A percentile compares a stretch with the other conserved stretches of the same genome.
Evolutionary conservation across 1,140 invertebrate genomes (phyloP).

Genomic region (Holotrichia oblita): DNA sequence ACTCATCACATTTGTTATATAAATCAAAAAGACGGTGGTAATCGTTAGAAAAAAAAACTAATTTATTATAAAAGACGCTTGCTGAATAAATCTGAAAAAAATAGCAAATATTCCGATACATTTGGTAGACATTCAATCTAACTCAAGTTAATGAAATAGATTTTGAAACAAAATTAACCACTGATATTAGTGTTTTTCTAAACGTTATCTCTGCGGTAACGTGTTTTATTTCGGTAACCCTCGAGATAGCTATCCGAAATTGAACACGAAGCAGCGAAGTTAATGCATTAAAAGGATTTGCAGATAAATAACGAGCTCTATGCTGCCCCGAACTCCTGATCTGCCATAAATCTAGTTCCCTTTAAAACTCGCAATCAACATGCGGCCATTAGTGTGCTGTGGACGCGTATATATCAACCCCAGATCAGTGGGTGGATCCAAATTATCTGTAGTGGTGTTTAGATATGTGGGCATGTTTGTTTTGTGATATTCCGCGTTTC

Average conservation of each 20-base stretch:
- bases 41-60: too few species aligned
- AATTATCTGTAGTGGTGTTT: conserved; percentile 13
- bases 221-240: conserved; percentile 28
- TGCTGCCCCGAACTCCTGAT: conserved; percentile 51
- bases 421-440: conserved; percentile 26
- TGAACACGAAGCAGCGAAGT: conserved; percentile 39
- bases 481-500: not conserved
- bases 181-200: conserved; percentile 31
- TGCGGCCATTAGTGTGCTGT: conserved; percentile 57
- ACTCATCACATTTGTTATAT: too few species aligned
- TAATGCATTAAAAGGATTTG: conserved; percentile 56
- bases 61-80: too few species aligned
- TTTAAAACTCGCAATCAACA: conserved; percentile 58
- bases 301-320: conserved; percentile 55
- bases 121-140: too few species aligned
- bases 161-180: not conserved
- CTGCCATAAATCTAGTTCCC: conserved; percentile 55
- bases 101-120: too few species aligned
- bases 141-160: not conserved
- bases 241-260: conserved; percentile 28
- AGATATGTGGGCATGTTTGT: conserved; percentile 13
- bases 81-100: too few species aligned
- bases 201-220: conserved; percentile 17
- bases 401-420: conserved; percentile 53
- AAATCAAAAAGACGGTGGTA: too few species aligned